phyloP scores from a whole-genome alignment of 2,888 invertebrate species.

The Palloptera scutellata region DNA sequence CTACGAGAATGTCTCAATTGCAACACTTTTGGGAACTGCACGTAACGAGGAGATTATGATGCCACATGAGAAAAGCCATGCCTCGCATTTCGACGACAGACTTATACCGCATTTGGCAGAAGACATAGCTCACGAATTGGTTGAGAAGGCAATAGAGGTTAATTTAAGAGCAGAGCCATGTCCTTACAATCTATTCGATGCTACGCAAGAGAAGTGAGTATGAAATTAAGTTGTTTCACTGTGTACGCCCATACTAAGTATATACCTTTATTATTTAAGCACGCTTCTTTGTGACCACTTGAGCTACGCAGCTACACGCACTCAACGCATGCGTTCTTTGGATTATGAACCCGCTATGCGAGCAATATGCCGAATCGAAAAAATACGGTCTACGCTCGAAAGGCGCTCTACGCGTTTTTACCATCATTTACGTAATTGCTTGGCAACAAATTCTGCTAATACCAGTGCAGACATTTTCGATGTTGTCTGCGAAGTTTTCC shows the following conservation, averaged over 20 bases:
- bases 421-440: slow-evolving; percentile 75
- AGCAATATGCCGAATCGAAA: slow-evolving; percentile 75
- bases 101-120: slow-evolving; percentile 52
- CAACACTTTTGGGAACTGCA: slow-evolving; percentile 53
- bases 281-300: slow-evolving; percentile 65
- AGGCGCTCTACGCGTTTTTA: slow-evolving; percentile 80
- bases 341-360: slow-evolving; percentile 78
- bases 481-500: slow-evolving; percentile 59
- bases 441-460: no score
- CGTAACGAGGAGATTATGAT: slow-evolving; percentile 9
- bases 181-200: slow-evolving; percentile 58
- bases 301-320: slow-evolving; percentile 65
- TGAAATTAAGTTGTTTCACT: background rate
- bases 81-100: slow-evolving; percentile 47
- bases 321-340: slow-evolving; percentile 68
- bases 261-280: slow-evolving; percentile 61
- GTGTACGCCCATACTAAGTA: background rate
- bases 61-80: slow-evolving; percentile 21
- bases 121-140: slow-evolving; percentile 54
- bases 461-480: slow-evolving; percentile 66
- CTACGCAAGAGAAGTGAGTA: slow-evolving; percentile 49
- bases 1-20: slow-evolving; percentile 59
- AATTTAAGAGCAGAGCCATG: slow-evolving; percentile 52
- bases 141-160: slow-evolving; percentile 54
- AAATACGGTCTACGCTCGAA: slow-evolving; percentile 66